Percentiles rank a stretch among this genome's conserved stretches.
phyloP scores from a whole-genome alignment of 1,140 invertebrate species.

The Kradibia gibbosae region DNA sequence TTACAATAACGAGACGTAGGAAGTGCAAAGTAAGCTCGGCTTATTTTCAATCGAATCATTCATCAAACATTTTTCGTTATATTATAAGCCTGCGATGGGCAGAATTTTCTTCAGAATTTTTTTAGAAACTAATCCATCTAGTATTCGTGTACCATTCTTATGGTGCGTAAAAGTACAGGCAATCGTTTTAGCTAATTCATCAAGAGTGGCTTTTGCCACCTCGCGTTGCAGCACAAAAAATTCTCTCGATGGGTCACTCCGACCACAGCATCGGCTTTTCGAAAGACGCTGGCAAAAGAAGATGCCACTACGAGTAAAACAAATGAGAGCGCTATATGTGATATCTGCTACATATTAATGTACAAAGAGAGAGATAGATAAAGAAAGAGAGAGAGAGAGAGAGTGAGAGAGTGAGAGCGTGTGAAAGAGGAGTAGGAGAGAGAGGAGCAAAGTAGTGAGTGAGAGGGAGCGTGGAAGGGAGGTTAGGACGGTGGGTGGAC shows the following conservation, averaged over 20 bases:
- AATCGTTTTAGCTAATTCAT: constrained; percentile 13
- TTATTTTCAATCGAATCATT: too few relatives aligned
- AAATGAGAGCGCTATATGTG: neutral
- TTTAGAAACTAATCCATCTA: too few relatives aligned
- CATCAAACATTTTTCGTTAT: too few relatives aligned
- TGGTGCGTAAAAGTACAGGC: too few relatives aligned
- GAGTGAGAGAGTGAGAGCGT: constrained; percentile 31
- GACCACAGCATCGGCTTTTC: constrained; percentile 1
- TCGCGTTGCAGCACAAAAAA: constrained; percentile 4
- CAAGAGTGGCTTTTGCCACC: constrained; percentile 6
- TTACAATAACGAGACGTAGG: too few relatives aligned
- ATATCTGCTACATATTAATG: neutral
- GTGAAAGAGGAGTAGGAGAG: neutral
- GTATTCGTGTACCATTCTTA: too few relatives aligned
- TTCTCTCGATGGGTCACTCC: neutral
- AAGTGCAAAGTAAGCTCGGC: too few relatives aligned
- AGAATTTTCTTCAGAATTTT: too few relatives aligned
- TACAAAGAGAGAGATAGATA: constrained; percentile 21
- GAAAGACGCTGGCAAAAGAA: constrained; percentile 30
- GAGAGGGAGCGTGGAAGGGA: constrained; percentile 65
- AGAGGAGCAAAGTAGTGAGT: constrained; percentile 33
- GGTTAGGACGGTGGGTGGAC: neutral
- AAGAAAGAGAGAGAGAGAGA: constrained; percentile 37
- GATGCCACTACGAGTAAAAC: constrained; percentile 42
- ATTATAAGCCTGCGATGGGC: too few relatives aligned